A percentile compares a stretch with the other conserved stretches of the same genome.
These are phyloP conservation scores for Lota lota DNA, from an alignment of 2,113 vertebrate species.

Conservation along the genomic window DNA sequence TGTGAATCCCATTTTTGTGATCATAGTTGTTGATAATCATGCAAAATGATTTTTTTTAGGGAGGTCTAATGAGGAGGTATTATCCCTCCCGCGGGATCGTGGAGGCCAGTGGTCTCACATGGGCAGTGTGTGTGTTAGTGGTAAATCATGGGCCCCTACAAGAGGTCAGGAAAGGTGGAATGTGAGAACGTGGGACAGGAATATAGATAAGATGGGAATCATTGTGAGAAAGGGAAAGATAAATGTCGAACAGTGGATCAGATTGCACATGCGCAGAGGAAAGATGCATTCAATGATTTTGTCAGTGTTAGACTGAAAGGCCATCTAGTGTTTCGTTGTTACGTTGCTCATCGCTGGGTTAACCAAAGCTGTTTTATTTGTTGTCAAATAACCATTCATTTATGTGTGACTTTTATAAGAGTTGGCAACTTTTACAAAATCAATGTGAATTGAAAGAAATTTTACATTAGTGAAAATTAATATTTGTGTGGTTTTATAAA, in stretches of 20 bases:
- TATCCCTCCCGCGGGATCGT: constrained; percentile 61
- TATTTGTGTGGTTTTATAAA: constrained; percentile 70
- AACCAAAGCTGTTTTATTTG: constrained; percentile 31
- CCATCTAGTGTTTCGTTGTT: constrained; percentile 42
- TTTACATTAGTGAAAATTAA: constrained; percentile 58
- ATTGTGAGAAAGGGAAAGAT: constrained; percentile 11
- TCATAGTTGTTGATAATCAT: constrained; percentile 43
- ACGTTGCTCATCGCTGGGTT: constrained; percentile 23
- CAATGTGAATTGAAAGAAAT: constrained; percentile 41
- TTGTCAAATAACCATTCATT: background rate
- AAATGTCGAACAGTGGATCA: constrained; percentile 15
- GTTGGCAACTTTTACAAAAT: constrained; percentile 45
- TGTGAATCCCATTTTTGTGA: constrained; percentile 44
- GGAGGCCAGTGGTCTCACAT: constrained; percentile 48
- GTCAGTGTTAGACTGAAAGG: constrained; percentile 32
- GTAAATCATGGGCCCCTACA: constrained; percentile 29
- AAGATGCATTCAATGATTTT: constrained; percentile 7
- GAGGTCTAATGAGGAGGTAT: constrained; percentile 41
- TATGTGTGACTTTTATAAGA: constrained; percentile 29
- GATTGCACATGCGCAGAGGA: constrained; percentile 26
- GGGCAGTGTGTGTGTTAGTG: constrained; percentile 58
- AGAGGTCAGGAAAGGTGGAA: constrained; percentile 33
- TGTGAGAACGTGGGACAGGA: constrained; percentile 23
- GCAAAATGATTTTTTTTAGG: constrained; percentile 32
- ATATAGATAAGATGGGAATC: constrained; percentile 12